A percentile compares a stretch with the other conserved stretches of the same genome.
These are phyloP conservation scores for Sarcophaga bullata DNA, from an alignment of 1,140 invertebrate genomes.

Conservation along the genomic window DNA sequence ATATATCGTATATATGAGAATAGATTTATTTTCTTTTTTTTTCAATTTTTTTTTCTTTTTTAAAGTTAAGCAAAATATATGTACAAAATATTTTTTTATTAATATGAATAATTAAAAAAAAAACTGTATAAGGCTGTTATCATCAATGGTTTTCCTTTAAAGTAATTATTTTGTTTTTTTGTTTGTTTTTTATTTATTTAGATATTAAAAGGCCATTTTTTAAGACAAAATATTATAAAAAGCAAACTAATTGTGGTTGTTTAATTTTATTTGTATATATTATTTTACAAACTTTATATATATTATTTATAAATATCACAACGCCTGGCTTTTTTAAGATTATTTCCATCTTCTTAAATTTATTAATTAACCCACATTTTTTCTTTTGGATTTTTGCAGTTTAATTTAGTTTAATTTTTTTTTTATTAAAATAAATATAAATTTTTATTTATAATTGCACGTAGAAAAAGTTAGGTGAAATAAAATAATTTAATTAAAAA, in stretches of 20 bases:
- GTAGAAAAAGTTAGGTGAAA: slow-evolving; percentile 30
- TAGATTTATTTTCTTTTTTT: neutral
- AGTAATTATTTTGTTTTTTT: slow-evolving; percentile 39
- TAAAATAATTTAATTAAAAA: slow-evolving; percentile 15
- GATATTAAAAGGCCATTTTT: slow-evolving; percentile 40
- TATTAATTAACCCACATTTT: slow-evolving; percentile 23
- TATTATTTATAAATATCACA: slow-evolving; percentile 62
- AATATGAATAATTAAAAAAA: slow-evolving; percentile 21
- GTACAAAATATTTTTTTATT: slow-evolving; percentile 2
- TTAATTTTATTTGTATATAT: slow-evolving; percentile 50
- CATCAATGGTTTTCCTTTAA: slow-evolving; percentile 39
- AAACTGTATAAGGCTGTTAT: slow-evolving; percentile 26
- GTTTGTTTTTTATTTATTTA: slow-evolving; percentile 50
- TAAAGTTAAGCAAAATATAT: slow-evolving; percentile 32
- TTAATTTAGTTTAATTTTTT: neutral
- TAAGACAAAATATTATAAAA: slow-evolving; percentile 51
- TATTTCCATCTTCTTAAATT: slow-evolving; percentile 17
- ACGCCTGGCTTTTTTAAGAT: slow-evolving; percentile 54
- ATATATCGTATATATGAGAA: neutral
- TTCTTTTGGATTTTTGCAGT: slow-evolving; percentile 28
- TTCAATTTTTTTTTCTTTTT: too few relatives aligned
- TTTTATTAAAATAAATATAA: slow-evolving; percentile 34
- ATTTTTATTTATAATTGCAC: slow-evolving; percentile 35
- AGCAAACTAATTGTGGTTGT: slow-evolving; percentile 48
- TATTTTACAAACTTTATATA: slow-evolving; percentile 32